phyloP scores from a whole-genome alignment of 2,113 vertebrate genomes.

The Stictonetta naevosa region DNA sequence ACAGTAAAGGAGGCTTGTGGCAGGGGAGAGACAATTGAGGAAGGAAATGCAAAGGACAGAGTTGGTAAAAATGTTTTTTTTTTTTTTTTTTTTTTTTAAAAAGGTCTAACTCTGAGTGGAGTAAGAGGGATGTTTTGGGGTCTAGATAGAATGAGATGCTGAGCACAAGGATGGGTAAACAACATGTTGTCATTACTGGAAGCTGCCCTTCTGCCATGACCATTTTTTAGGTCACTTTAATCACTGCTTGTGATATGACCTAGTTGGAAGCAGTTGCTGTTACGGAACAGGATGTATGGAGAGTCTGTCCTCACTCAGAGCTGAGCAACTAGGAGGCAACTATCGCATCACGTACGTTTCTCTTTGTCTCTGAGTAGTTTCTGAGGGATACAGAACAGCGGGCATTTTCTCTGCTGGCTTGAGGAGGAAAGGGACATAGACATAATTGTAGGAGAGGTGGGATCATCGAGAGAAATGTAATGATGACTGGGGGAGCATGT shows the following conservation, averaged over 20 bases:
- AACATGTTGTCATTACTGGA: not conserved
- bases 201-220: not conserved
- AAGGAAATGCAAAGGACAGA: not conserved
- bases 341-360: not conserved
- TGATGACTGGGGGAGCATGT: not conserved
- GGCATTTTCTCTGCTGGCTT: not conserved
- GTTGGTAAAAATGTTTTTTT: not conserved
- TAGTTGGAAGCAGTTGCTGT: constrained; percentile 2
- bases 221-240: constrained; percentile 18
- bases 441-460: not conserved
- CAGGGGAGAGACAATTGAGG: not conserved
- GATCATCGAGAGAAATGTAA: not conserved
- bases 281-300: not conserved
- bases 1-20: not conserved
- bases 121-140: not conserved
- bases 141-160: not conserved
- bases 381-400: not conserved
- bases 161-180: not conserved
- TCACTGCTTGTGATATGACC: not conserved
- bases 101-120: not conserved
- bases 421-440: not conserved
- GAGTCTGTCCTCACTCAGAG: not conserved
- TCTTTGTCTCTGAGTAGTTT: not conserved
- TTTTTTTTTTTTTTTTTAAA: not conserved
- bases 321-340: not conserved